Conservation (phyloP, 2,888 invertebrate species). For the Lepas anatifera region DNA sequence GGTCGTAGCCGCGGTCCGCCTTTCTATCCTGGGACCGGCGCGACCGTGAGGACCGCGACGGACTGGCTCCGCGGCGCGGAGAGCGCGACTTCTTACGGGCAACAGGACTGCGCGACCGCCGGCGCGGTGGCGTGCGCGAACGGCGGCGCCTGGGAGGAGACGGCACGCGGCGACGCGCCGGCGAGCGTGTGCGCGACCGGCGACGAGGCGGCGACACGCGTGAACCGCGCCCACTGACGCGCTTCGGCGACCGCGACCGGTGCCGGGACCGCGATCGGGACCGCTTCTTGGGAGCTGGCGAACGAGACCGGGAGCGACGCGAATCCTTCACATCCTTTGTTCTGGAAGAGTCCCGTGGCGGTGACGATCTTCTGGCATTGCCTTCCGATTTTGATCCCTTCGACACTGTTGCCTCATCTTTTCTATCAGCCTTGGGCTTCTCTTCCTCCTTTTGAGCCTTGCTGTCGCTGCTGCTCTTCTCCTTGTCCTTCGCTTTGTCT, state of each 20-base stretch:
- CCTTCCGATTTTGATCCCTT: not conserved
- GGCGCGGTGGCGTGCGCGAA: too few species aligned
- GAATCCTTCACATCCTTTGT: not conserved
- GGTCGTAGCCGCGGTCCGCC: not conserved
- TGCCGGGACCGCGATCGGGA: constrained; percentile 45
- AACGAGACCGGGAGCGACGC: constrained; percentile 34
- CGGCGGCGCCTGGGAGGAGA: not conserved
- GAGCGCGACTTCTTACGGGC: constrained; percentile 32
- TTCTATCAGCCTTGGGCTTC: constrained; percentile 3
- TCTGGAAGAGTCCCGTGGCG: not conserved
- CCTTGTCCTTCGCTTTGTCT: not conserved
- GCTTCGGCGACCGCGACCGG: constrained; percentile 37
- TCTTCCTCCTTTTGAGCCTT: not conserved
- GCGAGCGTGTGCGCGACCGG: not conserved
- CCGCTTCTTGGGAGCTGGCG: constrained; percentile 36
- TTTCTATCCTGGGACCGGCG: not conserved
- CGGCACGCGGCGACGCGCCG: not conserved
- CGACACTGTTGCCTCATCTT: constrained; percentile 15
- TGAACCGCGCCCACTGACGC: not conserved
- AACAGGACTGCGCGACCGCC: not conserved
- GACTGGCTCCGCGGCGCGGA: constrained; percentile 32
- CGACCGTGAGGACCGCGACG: constrained; percentile 5
- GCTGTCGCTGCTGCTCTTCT: not conserved
- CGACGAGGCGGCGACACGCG: not conserved
- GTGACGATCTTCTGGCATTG: not conserved